phyloP scores from a whole-genome alignment of 2,797 vertebrate genomes.

The Halcyon leucocephala region DNA sequence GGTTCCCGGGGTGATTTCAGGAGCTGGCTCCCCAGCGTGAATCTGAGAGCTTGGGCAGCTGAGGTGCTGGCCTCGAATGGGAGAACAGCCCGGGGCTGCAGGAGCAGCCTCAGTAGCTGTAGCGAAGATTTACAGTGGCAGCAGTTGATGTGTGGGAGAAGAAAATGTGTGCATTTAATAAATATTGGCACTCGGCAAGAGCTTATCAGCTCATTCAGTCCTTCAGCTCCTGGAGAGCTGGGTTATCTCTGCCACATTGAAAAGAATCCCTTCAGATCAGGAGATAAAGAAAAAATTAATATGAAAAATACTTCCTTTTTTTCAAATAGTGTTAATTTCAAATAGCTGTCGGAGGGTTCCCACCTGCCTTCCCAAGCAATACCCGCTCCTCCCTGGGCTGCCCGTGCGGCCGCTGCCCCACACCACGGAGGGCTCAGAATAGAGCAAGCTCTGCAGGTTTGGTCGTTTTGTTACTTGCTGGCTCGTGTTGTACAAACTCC shows the following conservation, averaged over 20 bases:
- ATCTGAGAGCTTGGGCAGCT: neutral
- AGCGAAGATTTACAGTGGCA: neutral
- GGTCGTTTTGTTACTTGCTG: neutral
- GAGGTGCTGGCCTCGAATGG: constrained; percentile 28
- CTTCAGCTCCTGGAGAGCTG: neutral
- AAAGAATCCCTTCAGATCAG: neutral
- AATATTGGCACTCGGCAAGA: neutral
- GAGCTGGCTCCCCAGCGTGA: neutral
- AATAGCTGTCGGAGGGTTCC: neutral
- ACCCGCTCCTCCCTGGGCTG: neutral
- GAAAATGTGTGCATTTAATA: neutral
- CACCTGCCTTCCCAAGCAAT: neutral
- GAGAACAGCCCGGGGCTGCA: constrained; percentile 19
- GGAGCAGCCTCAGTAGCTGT: neutral
- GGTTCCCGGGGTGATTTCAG: neutral
- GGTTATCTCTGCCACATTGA: neutral
- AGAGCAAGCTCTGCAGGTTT: neutral
- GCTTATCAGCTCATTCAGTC: constrained; percentile 17
- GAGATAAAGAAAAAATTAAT: neutral
- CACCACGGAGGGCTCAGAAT: neutral
- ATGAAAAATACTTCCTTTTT: neutral
- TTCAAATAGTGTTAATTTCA: neutral
- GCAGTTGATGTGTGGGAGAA: constrained; percentile 35
- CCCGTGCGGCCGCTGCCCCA: neutral
- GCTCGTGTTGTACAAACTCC: neutral